Base-by-base conservation (phyloP, 2,797 vertebrate genomes). In the Rachycentron canadum region DNA sequence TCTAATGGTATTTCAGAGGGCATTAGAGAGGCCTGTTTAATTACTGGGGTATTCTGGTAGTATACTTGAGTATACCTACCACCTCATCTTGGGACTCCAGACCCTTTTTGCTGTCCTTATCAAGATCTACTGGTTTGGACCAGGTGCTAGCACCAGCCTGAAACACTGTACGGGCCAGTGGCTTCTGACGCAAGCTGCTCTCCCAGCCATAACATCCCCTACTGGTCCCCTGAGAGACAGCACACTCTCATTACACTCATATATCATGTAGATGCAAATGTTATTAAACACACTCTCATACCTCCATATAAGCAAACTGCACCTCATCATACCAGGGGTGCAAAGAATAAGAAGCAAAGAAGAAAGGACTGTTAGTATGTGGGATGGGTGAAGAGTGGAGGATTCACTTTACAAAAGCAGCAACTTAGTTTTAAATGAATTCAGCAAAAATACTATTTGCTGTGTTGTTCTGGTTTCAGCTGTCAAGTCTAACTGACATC, bases 161-260 rank as follows among this genome's bases (percentile, higher is more conserved):
- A 94, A 94, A 96, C 79, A 95, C 57, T 69, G 91, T 87, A 43
- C 95, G 94, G 77, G 91, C 84, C 63, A 78, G 90, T 58, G 94
- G 94, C 84, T 90, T 95, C 93, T 94, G 92, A 41, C 95, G 93
- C 78, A 95, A 94, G 83, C 92, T 94, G 90, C 78, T 92, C 73
- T 94, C 93, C 93, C 94, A 93, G 85, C 90, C 93, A 83, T 21
- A 92, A 87, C 83, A 30, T 36, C 94, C 94, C 89, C 94, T 94
- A 93, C 40, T 34, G 81, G 82, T 43, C 76, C 78, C 90, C 95
- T 96, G 91, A 84, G 86, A 91, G 86, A 92, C 66, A 87, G 86
- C 74, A 90, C 57, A 92, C 71, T 77, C 82, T 56, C 72, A 88
- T 91, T 88, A 90, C 69, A 88, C 38, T 57, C 58, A 76, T 63